phyloP scores from a whole-genome alignment of 1,140 invertebrate species.

The Gryllus bimaculatus region DNA sequence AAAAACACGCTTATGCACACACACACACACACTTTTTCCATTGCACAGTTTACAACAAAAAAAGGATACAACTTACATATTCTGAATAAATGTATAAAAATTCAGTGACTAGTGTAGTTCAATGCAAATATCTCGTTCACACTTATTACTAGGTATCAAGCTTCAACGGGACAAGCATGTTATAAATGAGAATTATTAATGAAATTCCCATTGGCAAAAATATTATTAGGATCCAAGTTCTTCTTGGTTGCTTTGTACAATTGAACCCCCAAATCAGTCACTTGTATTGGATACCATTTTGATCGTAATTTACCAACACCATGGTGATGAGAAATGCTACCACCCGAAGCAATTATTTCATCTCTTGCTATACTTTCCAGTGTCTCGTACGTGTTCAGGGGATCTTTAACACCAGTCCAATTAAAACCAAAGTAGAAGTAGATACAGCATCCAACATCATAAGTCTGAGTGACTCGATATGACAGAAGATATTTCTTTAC shows the following conservation, averaged over 20 bases:
- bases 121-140: no score
- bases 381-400: slow-evolving; percentile 72
- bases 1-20: no score
- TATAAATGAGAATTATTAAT: slow-evolving; percentile 10
- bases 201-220: slow-evolving; percentile 85
- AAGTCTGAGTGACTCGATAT: slow-evolving; percentile 89
- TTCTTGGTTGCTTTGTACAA: slow-evolving; percentile 73
- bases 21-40: no score
- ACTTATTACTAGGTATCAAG: no score
- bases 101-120: no score
- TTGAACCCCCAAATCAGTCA: slow-evolving; percentile 64
- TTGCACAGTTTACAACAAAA: no score
- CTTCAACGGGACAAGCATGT: background rate
- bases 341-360: slow-evolving; percentile 75
- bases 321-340: slow-evolving; percentile 86
- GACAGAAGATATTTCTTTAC: slow-evolving; percentile 60
- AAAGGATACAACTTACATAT: no score
- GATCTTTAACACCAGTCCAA: slow-evolving; percentile 49
- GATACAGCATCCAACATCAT: slow-evolving; percentile 93
- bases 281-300: slow-evolving; percentile 52
- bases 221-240: slow-evolving; percentile 85
- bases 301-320: slow-evolving; percentile 86
- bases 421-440: slow-evolving; percentile 98
- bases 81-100: no score
- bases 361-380: slow-evolving; percentile 77